Evolutionary conservation across 2,888 invertebrate species (phyloP), one percentile per base, ranked within the genome.

Genomic region (Lathronympha strigana): DNA sequence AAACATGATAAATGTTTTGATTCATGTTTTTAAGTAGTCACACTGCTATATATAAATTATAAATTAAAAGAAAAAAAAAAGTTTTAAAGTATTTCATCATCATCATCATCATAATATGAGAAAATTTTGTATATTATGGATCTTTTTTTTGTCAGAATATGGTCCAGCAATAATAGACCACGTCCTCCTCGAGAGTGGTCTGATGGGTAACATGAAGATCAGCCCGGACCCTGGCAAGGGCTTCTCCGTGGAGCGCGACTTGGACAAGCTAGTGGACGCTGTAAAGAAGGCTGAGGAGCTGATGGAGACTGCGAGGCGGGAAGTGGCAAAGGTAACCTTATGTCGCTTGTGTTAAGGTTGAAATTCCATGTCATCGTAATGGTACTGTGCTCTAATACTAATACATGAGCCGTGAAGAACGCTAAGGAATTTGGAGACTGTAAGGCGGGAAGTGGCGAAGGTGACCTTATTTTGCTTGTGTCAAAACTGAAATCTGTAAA

Each of bases 141-240:
- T 17, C n/a, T 40, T 19, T 28, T n/a, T 15, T 17, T 4, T 62
- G 38, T 5, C 86, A 94, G 98, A 97, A 83, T 99, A 96, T 92
- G 99, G 99, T 4, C 95, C 98, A 19, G 94, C 98, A 0, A 89
- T 99, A 40, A 95, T 99, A 69, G 98, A 99, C 76, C 99, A 99
- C 83, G 95, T 96, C n/a, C 90, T 99, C 2, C 78, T 94, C 19
- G 93, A 93, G 75, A 93, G 94, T 68, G 96, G 96, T 31, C 94
- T 98, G 0, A 84, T 93, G 2, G 92, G 92, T n/a, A 91, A 78
- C 68, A 82, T 91, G 84, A 91, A 90, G 69, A 67, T 92, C 3
- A 76, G 78, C 21, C 75, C 78, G 6, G 88, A 90, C 25, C 77
- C 82, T 0, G 82, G 80, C 13, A 95, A 95, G 82, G 94, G 94